Evolutionary conservation across 2,113 vertebrate genomes (phyloP).

Genomic region (Anolis sagrei): DNA sequence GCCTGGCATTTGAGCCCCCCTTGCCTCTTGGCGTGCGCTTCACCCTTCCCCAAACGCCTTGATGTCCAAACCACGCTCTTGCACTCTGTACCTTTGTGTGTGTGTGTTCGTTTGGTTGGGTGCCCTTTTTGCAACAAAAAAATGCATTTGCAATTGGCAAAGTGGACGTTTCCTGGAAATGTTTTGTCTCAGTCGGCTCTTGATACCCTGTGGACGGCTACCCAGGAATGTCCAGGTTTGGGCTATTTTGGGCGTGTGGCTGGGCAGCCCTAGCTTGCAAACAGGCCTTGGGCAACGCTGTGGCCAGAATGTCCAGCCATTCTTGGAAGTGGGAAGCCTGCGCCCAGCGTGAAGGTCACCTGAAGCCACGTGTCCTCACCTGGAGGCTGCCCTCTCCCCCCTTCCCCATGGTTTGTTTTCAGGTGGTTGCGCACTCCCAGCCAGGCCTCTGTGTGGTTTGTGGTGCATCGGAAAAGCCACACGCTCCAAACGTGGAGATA

Average conservation of each 20-base stretch:
- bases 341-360: slow-evolving; percentile 10
- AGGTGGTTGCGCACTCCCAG: too few species aligned
- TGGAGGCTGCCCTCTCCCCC: neutral
- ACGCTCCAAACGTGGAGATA: too few species aligned
- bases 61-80: neutral
- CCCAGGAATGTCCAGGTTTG: neutral
- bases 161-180: neutral
- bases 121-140: too few species aligned
- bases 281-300: neutral
- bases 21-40: too few species aligned
- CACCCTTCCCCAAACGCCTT: too few species aligned
- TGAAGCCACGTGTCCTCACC: neutral
- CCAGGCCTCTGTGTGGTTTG: too few species aligned
- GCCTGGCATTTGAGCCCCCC: too few species aligned
- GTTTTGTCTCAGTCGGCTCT: neutral
- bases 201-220: neutral
- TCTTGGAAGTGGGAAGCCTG: neutral
- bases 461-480: too few species aligned
- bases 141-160: neutral
- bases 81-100: neutral
- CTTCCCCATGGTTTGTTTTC: too few species aligned
- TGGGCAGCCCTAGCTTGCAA: slow-evolving; percentile 3
- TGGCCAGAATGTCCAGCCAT: neutral
- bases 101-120: neutral
- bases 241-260: slow-evolving; percentile 3